Percentiles rank a stretch among this genome's conserved stretches.
phyloP scores from a whole-genome alignment of 2,113 vertebrate genomes.

The Bujurquina vittata region DNA sequence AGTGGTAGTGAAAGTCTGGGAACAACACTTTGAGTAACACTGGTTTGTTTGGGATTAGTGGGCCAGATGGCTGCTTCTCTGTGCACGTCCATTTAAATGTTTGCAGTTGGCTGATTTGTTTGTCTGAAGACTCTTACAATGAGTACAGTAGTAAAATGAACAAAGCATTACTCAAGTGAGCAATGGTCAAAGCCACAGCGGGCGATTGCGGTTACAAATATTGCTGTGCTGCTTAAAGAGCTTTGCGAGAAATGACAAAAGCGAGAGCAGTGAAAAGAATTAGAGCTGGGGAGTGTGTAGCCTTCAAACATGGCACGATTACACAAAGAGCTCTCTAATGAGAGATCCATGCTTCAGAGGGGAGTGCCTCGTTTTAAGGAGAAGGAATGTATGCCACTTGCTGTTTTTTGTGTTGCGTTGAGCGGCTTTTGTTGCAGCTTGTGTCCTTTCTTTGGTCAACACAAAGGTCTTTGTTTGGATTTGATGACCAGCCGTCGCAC shows the following conservation, averaged over 20 bases:
- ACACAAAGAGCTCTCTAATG: neutral
- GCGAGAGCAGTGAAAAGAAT: neutral
- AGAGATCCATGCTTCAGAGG: neutral
- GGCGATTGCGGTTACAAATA: neutral
- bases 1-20: slow-evolving; percentile 17
- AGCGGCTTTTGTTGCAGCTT: slow-evolving; percentile 22
- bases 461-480: slow-evolving; percentile 27
- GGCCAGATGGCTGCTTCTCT: slow-evolving; percentile 37
- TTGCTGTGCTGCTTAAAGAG: slow-evolving; percentile 5
- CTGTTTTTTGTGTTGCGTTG: neutral
- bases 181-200: slow-evolving; percentile 10
- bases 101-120: slow-evolving; percentile 39
- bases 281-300: neutral
- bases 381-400: slow-evolving; percentile 26
- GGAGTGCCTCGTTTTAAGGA: neutral
- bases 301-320: neutral
- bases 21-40: slow-evolving; percentile 38
- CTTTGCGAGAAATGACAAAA: neutral
- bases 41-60: slow-evolving; percentile 58
- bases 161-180: slow-evolving; percentile 9
- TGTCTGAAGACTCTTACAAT: slow-evolving; percentile 18
- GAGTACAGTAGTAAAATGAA: slow-evolving; percentile 32
- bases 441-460: neutral
- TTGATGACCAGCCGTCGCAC: neutral
- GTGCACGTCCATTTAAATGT: slow-evolving; percentile 33